Conservation (phyloP, 2,113 vertebrate species). For the Trematomus loennbergii region DNA sequence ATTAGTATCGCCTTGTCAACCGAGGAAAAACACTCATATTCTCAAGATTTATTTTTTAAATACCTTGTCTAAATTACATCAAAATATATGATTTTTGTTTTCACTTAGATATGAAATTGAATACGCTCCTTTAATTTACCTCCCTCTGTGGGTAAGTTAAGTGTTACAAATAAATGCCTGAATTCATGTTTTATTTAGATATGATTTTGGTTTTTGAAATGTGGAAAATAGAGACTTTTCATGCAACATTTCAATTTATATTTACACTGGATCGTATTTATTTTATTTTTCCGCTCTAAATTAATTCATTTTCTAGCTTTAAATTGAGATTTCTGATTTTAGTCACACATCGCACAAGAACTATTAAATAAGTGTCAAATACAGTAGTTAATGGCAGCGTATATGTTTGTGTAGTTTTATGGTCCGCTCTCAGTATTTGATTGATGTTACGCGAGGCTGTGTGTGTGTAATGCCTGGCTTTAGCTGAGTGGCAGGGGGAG, state of each 20-base stretch:
- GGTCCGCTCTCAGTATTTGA: slow-evolving; percentile 74
- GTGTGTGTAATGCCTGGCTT: slow-evolving; percentile 77
- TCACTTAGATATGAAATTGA: slow-evolving; percentile 10
- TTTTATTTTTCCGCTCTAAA: neutral
- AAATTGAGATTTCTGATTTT: slow-evolving; percentile 20
- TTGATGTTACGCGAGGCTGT: slow-evolving; percentile 72
- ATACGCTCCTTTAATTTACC: slow-evolving; percentile 16
- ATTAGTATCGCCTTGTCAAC: slow-evolving; percentile 83
- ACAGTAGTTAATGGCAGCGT: slow-evolving; percentile 61
- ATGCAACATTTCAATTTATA: slow-evolving; percentile 11
- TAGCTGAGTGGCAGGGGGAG: slow-evolving; percentile 68
- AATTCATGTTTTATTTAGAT: neutral
- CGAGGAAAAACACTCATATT: slow-evolving; percentile 71
- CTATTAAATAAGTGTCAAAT: slow-evolving; percentile 50
- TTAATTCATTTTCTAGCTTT: slow-evolving; percentile 6
- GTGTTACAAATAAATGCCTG: neutral
- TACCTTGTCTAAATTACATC: slow-evolving; percentile 37
- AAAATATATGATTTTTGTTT: slow-evolving; percentile 41
- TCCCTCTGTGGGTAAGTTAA: neutral
- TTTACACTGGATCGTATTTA: neutral
- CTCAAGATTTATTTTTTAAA: slow-evolving; percentile 58
- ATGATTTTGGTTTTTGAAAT: slow-evolving; percentile 10
- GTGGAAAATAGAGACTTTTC: slow-evolving; percentile 1
- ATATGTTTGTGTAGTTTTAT: slow-evolving; percentile 80
- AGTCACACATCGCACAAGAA: neutral